A percentile compares a stretch with the other conserved stretches of the same genome.
phyloP scores from a whole-genome alignment of 30 jellyfish, hydroid and myxozoan genomes.

The Cassiopea andromeda region DNA sequence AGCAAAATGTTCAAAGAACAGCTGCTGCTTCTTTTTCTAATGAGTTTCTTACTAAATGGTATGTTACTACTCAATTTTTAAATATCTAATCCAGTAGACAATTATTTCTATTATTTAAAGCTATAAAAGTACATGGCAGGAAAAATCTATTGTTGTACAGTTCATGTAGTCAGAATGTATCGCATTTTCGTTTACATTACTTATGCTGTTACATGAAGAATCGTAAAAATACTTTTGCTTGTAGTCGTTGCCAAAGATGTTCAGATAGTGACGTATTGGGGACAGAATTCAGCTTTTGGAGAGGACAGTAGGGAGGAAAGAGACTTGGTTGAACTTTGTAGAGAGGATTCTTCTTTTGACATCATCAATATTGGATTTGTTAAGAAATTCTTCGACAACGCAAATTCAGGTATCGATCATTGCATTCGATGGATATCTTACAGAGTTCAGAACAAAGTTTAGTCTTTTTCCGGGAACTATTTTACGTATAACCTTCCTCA shows the following conservation, averaged over 20 bases:
- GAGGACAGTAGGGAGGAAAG: conserved; percentile 63
- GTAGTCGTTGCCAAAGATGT: conserved; percentile 46
- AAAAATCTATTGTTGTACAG: no score
- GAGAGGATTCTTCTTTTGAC: conserved; percentile 77
- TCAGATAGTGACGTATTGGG: conserved; percentile 90
- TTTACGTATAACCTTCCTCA: no score
- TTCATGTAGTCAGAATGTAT: no score
- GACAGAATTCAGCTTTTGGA: conserved; percentile 86
- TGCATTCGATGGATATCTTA: not conserved
- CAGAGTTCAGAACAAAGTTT: not conserved
- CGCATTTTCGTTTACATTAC: no score
- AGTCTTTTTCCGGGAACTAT: no score
- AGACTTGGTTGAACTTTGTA: conserved; percentile 71
- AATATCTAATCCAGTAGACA: no score
- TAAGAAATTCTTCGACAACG: conserved; percentile 69
- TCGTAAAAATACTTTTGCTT: not conserved
- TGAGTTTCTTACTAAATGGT: not conserved
- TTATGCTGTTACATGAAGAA: no score
- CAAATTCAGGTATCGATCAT: conserved; percentile 61
- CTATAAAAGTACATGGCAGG: no score
- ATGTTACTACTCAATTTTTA: no score
- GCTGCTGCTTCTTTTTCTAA: not conserved
- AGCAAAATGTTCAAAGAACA: not conserved
- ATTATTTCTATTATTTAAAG: no score
- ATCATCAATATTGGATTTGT: conserved; percentile 78